phyloP scores from a whole-genome alignment of 2,113 vertebrate genomes.

The Menura novaehollandiae region DNA sequence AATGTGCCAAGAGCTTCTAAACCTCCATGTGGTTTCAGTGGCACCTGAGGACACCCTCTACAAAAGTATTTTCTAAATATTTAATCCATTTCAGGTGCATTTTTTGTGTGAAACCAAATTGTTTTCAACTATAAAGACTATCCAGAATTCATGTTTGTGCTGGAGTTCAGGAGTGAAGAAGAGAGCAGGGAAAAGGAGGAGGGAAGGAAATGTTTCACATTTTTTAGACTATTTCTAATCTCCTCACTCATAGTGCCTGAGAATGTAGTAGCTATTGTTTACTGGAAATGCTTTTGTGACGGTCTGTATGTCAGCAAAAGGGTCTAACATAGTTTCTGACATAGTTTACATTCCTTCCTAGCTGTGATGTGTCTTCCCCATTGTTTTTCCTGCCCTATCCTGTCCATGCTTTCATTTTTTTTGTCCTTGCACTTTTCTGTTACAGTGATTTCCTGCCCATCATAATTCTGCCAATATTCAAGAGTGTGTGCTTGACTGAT shows the following conservation, averaged over 20 bases:
- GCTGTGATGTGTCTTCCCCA: background rate
- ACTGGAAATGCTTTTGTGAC: conserved; percentile 33
- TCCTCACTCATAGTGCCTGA: background rate
- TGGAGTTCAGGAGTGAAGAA: background rate
- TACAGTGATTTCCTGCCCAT: background rate
- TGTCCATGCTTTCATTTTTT: background rate
- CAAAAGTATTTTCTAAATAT: background rate
- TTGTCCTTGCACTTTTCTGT: background rate
- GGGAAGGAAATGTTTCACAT: conserved; percentile 39
- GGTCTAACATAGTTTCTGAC: background rate
- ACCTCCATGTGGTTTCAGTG: background rate
- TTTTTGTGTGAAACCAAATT: background rate
- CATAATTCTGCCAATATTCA: background rate
- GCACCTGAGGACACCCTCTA: background rate
- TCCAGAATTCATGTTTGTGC: background rate
- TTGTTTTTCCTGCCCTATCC: conserved; percentile 3
- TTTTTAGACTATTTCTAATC: conserved; percentile 45
- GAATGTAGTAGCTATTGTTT: conserved; percentile 38
- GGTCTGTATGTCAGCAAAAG: background rate
- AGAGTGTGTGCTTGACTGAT: background rate
- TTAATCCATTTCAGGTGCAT: background rate
- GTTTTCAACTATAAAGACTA: background rate
- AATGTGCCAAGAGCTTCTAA: background rate
- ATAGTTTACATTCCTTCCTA: conserved; percentile 42
- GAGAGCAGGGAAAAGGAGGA: background rate